Evolutionary conservation across 2,113 vertebrate species (phyloP), one percentile per base, ranked within the genome.

Genomic region (Platichthys flesus): DNA sequence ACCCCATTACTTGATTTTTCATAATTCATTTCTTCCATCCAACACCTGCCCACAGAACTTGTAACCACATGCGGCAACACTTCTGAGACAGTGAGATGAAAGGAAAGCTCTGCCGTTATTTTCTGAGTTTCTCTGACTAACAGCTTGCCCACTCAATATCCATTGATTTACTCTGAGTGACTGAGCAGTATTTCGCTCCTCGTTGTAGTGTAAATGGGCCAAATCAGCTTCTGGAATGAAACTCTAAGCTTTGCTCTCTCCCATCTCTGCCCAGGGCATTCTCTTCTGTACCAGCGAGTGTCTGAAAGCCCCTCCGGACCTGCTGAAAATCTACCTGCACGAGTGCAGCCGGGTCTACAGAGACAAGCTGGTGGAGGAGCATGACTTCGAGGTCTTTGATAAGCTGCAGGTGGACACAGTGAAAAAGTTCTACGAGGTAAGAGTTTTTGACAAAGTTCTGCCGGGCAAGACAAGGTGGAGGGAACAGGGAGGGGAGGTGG

Each of bases 311-410:
- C 91, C 95, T 13, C 74, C 84, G 1, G 96, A 98, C 79, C 90
- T 98, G 18, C 81, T 97, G 81, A 97, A 92, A 69, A 94, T 98
- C 80, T 98, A 97, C 91, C 91, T 97, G 73, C 97, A 98, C 0
- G 97, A 98, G 88, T 95, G 96, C 14, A 94, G 76, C 77, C 89
- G 97, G 0, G 96, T 98, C 84, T 98, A 98, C 90, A 88, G 95
- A 71, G 97, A 98, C 75, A 97, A 95, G 88, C 95, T 98, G 95
- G 89, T 95, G 51, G 97, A 97, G 59, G 93, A 96, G 68, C 90
- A 56, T 13, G 97, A 98, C 84, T 93, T 93, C 7, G 72, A 69
- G 4, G 60, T 86, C 79, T 98, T 97, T 91, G 96, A 98, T 91
- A 96, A 95, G 93, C 94, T 98, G 70, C 96, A 97, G 87, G 56